Percentiles rank a stretch among this genome's conserved stretches.
Evolutionary conservation across 2,888 invertebrate genomes (phyloP).

Genomic region (Heliothis peltigera): DNA sequence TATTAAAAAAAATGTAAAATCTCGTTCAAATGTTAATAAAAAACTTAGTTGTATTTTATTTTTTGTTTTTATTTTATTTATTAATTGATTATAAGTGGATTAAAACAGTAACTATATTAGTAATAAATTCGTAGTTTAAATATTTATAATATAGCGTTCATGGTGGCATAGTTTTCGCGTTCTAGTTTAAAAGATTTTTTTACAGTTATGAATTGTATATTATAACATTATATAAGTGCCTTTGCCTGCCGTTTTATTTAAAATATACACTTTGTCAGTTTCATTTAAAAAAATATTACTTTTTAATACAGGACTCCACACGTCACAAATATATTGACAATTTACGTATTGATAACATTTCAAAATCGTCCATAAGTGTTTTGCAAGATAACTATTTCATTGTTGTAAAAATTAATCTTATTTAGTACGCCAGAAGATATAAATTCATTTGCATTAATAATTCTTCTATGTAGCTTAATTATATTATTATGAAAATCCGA

Average conservation of each 20-base stretch:
- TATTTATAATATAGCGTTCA: slow-evolving; percentile 19
- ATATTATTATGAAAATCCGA: too few relatives aligned
- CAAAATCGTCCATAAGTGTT: slow-evolving; percentile 34
- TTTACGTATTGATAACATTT: background rate
- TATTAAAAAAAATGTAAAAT: slow-evolving; percentile 47
- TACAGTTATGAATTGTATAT: slow-evolving; percentile 24
- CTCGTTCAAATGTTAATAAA: slow-evolving; percentile 60
- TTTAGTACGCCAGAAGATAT: background rate
- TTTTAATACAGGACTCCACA: background rate
- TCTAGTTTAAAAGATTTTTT: slow-evolving; percentile 30
- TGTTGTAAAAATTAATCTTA: slow-evolving; percentile 5
- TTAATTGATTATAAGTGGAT: slow-evolving; percentile 10
- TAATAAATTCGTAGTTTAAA: slow-evolving; percentile 32
- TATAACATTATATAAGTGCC: slow-evolving; percentile 61
- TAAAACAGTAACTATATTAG: slow-evolving; percentile 6
- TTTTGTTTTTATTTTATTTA: slow-evolving; percentile 24
- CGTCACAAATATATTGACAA: slow-evolving; percentile 44
- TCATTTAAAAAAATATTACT: slow-evolving; percentile 8
- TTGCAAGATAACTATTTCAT: background rate
- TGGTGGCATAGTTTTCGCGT: slow-evolving; percentile 33
- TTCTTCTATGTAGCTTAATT: background rate
- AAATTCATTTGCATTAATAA: background rate
- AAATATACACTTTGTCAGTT: slow-evolving; percentile 5
- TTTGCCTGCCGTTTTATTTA: slow-evolving; percentile 52
- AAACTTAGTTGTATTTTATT: slow-evolving; percentile 38